Evolutionary conservation across 2,113 vertebrate genomes (phyloP), one percentile per base, ranked within the genome.

Genomic region (Eptatretus burgeri): DNA sequence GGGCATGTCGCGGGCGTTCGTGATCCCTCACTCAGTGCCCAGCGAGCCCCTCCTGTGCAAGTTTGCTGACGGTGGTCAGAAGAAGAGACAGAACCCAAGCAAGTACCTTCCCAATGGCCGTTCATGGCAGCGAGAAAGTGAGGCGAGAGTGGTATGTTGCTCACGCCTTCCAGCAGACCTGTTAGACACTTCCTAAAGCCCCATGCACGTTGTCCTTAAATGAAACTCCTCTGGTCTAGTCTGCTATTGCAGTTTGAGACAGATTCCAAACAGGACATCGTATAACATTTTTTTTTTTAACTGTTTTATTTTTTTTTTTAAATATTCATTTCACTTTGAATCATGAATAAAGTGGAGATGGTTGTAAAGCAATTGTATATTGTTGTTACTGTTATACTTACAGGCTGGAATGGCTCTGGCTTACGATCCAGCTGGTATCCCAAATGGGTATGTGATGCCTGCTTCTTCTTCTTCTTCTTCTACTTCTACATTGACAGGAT

Each of bases 341-440:
- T 41, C 27, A 41, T 41, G 27, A 41, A 3, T 41, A 41, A 41
- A 41, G 27, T n/a, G n/a, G n/a, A n/a, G n/a, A n/a, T n/a, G n/a
- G n/a, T n/a, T n/a, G n/a, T 41, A 41, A 41, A 41, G 27, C 27
- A 41, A 41, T 41, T 7, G 7, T 7, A 5, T 41, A 41, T 41
- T 41, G 3, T 41, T 41, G 27, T 41, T 41, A 41, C 27, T 41
- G 27, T 62, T 2, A 60, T 17, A 56, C 53, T 20, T 20, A 60
- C 71, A 98, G 91, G 80, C 85, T 72, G 89, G 89, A 73, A 93
- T 98, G 87, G 89, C 89, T 63, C 82, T 98, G 71, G 88, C 91
- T 1, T 94, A 94, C 62, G 86, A 95, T 75, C 86, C 80, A 60
- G 56, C 56, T 77, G 89, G 86, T 77, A 79, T 98, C 76, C 91